Conservation (phyloP, 2,113 vertebrate species). For the Hyaena hyaena region DNA sequence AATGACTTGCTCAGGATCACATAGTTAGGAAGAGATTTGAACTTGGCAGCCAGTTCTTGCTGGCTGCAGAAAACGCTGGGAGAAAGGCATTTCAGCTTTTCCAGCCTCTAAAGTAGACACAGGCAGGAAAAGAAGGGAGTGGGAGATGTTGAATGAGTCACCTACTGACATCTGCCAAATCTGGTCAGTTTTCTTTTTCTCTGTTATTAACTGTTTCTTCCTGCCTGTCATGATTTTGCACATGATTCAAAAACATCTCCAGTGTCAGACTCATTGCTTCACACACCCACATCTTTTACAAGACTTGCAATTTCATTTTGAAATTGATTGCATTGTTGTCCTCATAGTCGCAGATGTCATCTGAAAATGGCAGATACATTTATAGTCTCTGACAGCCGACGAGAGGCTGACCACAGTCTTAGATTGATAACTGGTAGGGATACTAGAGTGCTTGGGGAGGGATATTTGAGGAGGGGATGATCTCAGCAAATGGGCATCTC, state of each 20-base stretch:
- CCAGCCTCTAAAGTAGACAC: not conserved
- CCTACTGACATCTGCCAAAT: not conserved
- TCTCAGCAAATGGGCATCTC: not conserved
- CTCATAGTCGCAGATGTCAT: not conserved
- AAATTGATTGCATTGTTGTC: not conserved
- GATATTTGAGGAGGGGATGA: not conserved
- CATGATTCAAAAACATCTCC: not conserved
- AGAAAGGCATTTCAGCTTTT: not conserved
- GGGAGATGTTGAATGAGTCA: slow-evolving; percentile 22
- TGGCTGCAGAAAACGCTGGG: not conserved
- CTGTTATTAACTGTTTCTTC: not conserved
- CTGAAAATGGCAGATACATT: not conserved
- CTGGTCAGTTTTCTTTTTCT: not conserved
- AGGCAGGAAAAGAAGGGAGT: slow-evolving; percentile 1
- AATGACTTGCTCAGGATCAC: not conserved
- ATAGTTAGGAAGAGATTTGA: not conserved
- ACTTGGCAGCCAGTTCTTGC: not conserved
- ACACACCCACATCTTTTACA: not conserved
- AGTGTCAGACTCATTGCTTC: not conserved
- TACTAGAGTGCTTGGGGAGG: not conserved
- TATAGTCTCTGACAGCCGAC: not conserved
- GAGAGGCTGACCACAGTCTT: not conserved
- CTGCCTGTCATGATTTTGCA: not conserved
- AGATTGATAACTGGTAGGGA: not conserved
- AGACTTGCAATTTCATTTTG: slow-evolving; percentile 8